phyloP scores from a whole-genome alignment of 1,140 invertebrate species.

The Anastatus disparis region DNA sequence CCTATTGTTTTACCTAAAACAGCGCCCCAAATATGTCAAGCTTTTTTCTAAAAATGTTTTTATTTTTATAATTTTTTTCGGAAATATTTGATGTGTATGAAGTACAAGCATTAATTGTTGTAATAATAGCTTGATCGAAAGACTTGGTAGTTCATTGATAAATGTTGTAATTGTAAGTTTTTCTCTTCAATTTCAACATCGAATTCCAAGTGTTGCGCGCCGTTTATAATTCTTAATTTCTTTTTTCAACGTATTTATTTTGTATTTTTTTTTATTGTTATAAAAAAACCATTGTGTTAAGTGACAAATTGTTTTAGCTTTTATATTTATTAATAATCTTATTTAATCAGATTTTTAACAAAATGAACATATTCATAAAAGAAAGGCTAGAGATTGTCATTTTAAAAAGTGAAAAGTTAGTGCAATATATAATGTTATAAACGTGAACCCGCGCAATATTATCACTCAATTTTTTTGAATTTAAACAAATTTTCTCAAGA shows the following conservation, averaged over 20 bases:
- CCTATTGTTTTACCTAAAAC: background rate
- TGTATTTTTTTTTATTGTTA: background rate
- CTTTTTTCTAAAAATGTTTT: background rate
- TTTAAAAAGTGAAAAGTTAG: background rate
- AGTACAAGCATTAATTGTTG: too few species aligned
- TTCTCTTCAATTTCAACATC: background rate
- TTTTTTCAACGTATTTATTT: background rate
- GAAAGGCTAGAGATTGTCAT: background rate
- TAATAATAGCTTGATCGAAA: too few species aligned
- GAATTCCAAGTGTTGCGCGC: background rate
- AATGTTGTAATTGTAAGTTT: conserved; percentile 3
- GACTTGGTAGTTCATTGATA: too few species aligned
- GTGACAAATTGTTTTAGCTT: background rate
- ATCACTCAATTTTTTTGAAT: conserved; percentile 1
- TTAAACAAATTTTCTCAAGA: background rate
- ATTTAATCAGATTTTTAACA: background rate
- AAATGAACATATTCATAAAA: background rate
- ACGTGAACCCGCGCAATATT: background rate
- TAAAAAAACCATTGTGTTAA: background rate
- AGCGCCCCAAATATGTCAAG: background rate
- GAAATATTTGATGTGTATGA: too few species aligned
- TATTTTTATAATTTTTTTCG: background rate
- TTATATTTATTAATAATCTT: too few species aligned
- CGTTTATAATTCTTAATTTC: background rate
- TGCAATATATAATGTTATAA: conserved; percentile 17